Evolutionary conservation across 2,797 vertebrate genomes (phyloP).

Genomic region (Epinephelus coioides): DNA sequence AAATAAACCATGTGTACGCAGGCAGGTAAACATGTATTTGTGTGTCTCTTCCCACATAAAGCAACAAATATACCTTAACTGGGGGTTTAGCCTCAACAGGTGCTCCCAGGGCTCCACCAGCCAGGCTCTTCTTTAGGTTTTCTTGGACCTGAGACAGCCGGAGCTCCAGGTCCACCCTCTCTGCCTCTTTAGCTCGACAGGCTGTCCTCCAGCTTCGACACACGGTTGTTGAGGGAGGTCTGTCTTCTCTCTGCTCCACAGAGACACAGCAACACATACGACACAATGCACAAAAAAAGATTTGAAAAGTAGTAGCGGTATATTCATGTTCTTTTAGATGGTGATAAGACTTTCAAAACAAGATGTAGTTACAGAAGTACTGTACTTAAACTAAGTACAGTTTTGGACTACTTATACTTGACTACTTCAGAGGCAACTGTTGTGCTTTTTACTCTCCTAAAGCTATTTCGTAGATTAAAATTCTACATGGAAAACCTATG

Average conservation of each 20-base stretch:
- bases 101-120: conserved; percentile 89
- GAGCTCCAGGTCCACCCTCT: conserved; percentile 92
- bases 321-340: background rate
- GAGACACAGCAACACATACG: conserved; percentile 7
- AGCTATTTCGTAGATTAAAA: background rate
- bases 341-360: background rate
- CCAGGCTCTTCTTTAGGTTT: conserved; percentile 91
- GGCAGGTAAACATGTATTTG: background rate
- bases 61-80: conserved; percentile 79
- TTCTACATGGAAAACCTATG: background rate
- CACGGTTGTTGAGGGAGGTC: conserved; percentile 84
- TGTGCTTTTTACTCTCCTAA: background rate
- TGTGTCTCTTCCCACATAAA: background rate
- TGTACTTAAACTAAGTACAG: no score
- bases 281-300: background rate
- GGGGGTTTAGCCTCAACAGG: conserved; percentile 82
- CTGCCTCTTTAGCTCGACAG: conserved; percentile 89
- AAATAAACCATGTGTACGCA: background rate
- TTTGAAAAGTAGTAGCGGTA: background rate
- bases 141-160: conserved; percentile 91
- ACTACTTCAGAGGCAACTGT: background rate
- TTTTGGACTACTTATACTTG: background rate
- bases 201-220: conserved; percentile 88
- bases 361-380: background rate
- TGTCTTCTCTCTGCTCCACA: conserved; percentile 83